A percentile compares a stretch with the other conserved stretches of the same genome.
Evolutionary conservation across 2,888 invertebrate genomes (phyloP).

Genomic region (Sminthurinus aureus): DNA sequence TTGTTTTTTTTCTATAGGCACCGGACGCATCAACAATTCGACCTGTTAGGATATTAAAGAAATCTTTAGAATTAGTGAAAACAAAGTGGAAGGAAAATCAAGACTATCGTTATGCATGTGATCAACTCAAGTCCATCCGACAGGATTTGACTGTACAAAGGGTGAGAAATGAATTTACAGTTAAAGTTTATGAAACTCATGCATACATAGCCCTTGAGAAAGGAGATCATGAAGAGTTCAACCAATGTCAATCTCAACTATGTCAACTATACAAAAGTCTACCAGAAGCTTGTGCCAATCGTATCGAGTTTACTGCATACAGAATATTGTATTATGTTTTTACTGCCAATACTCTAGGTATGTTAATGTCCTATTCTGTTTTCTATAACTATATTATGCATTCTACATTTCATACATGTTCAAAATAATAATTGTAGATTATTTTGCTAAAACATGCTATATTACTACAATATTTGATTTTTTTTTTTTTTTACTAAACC

Average conservation of each 20-base stretch:
- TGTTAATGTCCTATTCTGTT: constrained; percentile 46
- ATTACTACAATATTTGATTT: constrained; percentile 39
- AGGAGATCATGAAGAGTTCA: constrained; percentile 98
- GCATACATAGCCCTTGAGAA: constrained; percentile 97
- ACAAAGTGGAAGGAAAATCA: constrained; percentile 86
- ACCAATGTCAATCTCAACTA: constrained; percentile 98
- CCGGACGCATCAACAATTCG: constrained; percentile 91
- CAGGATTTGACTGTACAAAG: constrained; percentile 99
- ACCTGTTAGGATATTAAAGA: constrained; percentile 83
- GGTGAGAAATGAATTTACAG: constrained; percentile 90
- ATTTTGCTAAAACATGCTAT: background rate
- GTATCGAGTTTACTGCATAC: constrained; percentile 94
- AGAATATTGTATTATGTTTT: constrained; percentile 96
- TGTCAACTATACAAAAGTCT: constrained; percentile 86
- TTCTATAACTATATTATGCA: too few relatives aligned
- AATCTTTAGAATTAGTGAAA: constrained; percentile 89
- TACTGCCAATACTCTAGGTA: constrained; percentile 96
- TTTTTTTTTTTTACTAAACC: constrained; percentile 54
- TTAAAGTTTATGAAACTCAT: constrained; percentile 99
- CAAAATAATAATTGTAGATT: too few relatives aligned
- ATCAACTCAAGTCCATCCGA: constrained; percentile 97
- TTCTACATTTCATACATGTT: too few relatives aligned
- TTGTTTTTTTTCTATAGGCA: constrained; percentile 70
- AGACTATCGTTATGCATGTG: constrained; percentile 97
- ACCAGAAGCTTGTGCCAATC: constrained; percentile 69